Evolutionary conservation across 2,888 invertebrate genomes (phyloP).

Genomic region (Eilema caniola): DNA sequence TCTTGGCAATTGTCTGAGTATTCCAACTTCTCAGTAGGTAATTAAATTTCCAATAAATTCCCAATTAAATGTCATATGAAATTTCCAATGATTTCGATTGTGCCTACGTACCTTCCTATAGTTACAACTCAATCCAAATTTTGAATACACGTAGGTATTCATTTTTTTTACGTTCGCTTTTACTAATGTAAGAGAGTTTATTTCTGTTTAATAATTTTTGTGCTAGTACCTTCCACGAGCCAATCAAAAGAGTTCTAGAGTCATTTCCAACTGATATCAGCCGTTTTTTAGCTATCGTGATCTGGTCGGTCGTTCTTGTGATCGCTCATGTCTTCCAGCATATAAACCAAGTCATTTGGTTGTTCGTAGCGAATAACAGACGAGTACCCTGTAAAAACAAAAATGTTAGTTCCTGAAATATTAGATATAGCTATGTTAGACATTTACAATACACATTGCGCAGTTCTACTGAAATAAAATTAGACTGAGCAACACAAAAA

Average conservation of each 20-base stretch:
- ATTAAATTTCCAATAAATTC: too few relatives aligned
- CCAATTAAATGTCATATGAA: too few relatives aligned
- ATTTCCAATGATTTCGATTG: neutral
- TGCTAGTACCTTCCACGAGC: neutral
- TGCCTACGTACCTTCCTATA: neutral
- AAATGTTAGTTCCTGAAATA: neutral
- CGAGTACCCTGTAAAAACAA: constrained; percentile 68
- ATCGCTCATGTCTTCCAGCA: constrained; percentile 82
- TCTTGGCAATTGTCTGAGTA: neutral
- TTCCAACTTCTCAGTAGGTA: neutral
- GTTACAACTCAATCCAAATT: neutral
- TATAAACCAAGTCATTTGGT: constrained; percentile 89
- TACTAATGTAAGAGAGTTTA: neutral
- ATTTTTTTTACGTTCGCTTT: neutral
- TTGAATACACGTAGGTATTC: neutral
- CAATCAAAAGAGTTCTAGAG: neutral
- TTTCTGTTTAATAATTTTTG: neutral
- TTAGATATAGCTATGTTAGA: constrained; percentile 4
- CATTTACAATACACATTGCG: neutral
- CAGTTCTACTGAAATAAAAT: constrained; percentile 14
- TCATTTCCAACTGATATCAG: neutral
- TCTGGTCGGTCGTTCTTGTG: constrained; percentile 55
- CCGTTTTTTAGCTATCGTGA: neutral
- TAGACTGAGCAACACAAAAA: constrained; percentile 14
- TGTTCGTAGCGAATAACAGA: constrained; percentile 88